These are phyloP conservation scores for Apaloderma vittatum DNA, from an alignment of 2,113 vertebrate genomes.

Conservation along the genomic window DNA sequence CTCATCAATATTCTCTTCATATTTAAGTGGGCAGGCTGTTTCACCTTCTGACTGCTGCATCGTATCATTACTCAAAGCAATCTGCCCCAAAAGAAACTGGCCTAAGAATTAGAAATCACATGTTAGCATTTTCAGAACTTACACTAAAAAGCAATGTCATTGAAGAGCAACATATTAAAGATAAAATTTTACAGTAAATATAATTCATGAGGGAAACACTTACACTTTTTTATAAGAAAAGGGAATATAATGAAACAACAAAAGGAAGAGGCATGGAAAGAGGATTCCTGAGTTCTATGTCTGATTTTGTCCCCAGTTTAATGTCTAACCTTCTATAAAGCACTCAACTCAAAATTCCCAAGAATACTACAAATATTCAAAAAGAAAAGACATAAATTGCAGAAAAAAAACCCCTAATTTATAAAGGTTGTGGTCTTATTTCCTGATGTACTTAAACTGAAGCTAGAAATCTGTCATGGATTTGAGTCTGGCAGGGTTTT, in stretches of 20 bases:
- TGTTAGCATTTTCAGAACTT: not conserved
- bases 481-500: too few species aligned
- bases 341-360: not conserved
- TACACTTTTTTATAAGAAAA: not conserved
- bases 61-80: slow-evolving; percentile 31
- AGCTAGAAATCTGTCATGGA: not conserved
- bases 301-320: not conserved
- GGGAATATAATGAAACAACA: not conserved
- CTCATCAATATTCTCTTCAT: slow-evolving; percentile 70
- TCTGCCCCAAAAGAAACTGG: slow-evolving; percentile 82
- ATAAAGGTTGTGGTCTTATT: not conserved
- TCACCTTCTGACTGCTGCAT: slow-evolving; percentile 47
- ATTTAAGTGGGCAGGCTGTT: slow-evolving; percentile 75
- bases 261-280: not conserved
- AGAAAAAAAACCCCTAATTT: not conserved
- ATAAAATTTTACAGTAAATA: not conserved
- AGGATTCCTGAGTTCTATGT: not conserved
- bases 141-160: not conserved
- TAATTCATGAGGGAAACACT: not conserved
- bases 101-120: not conserved
- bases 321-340: not conserved
- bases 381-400: not conserved
- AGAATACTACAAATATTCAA: not conserved
- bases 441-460: not conserved
- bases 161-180: not conserved